Evolutionary conservation across 2,797 vertebrate genomes (phyloP).

Genomic region (Miichthys miiuy): DNA sequence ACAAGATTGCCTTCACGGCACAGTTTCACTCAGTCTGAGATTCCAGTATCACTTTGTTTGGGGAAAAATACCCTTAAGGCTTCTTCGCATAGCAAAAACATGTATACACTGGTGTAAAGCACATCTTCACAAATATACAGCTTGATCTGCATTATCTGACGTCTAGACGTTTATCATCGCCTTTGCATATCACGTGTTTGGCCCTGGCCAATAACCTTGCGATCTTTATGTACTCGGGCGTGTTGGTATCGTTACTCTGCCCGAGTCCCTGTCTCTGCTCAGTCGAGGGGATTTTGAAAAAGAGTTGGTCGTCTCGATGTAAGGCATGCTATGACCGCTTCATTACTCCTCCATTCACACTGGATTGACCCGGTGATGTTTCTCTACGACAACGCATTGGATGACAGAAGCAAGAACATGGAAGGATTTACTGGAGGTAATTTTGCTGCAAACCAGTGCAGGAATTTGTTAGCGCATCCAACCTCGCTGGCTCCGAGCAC

Average conservation of each 20-base stretch:
- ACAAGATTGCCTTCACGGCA: not conserved
- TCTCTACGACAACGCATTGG: conserved; percentile 96
- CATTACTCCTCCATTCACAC: conserved; percentile 98
- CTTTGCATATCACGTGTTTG: conserved; percentile 97
- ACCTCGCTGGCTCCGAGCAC: conserved; percentile 93
- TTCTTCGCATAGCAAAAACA: not conserved
- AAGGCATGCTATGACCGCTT: conserved; percentile 99
- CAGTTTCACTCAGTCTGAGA: not conserved
- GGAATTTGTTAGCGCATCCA: conserved; percentile 96
- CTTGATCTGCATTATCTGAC: conserved; percentile 84
- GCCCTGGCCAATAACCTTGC: conserved; percentile 90
- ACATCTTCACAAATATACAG: conserved; percentile 30
- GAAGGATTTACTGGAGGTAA: conserved; percentile 92
- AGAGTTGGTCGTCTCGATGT: conserved; percentile 90
- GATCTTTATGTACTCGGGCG: conserved; percentile 87
- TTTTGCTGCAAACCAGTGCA: conserved; percentile 95
- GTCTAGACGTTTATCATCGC: conserved; percentile 88
- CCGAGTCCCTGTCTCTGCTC: conserved; percentile 91
- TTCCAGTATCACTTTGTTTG: not conserved
- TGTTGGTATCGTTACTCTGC: conserved; percentile 90
- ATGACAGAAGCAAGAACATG: conserved; percentile 98
- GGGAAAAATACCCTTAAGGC: not conserved
- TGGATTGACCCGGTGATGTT: conserved; percentile 99
- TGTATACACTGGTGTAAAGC: not conserved
- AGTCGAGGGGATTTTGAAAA: conserved; percentile 89